Evolutionary conservation across 1,140 invertebrate species (phyloP), one percentile per base, ranked within the genome.

Genomic region (Xylocopa sonorina): DNA sequence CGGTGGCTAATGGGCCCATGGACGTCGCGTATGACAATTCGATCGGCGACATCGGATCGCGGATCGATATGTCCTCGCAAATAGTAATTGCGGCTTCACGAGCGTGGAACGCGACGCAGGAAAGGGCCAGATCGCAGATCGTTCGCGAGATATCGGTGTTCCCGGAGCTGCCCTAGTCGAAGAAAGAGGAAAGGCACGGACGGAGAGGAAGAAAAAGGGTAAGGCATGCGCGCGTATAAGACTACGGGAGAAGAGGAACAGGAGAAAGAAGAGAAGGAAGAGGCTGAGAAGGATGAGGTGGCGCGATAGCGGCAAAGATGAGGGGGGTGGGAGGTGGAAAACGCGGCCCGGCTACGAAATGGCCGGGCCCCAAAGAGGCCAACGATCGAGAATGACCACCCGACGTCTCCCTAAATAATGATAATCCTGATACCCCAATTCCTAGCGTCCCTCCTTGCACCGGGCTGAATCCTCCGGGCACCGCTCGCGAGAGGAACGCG

Each of bases 371-470:
- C 50, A 46, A 62, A 51, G 71, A 64, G 72, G 78, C 77, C 80
- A 82, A 86, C 48, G 78, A 79, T 86, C 58, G 76, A 83, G 82
- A 80, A 87, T 77, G 72, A 81, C 62, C 63, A 81, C 50, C 68
- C 79, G 64, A 81, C 68, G 41, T 80, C 46, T 46, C 74, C 38
- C 69, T 63, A 80, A 75, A 64, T 79, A 66, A 80, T 50, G 34
- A 80, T 66, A 53, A 53, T 80, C 53, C n/a, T 9, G 50, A 48
- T 76, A 62, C 43, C 27, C 78, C 51, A 67, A 83, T 58, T 77
- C 68, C 58, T 67, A 50, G 7, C 50, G 41, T 69, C 58, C 62
- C 34, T 50, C 32, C 69, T 21, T 16, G 0, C 73, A 16, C 9
- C 46, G 53, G 38, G 7, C 46, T 5, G 34, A 73, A 10, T 18